Percentiles rank a stretch among this genome's conserved stretches.
phyloP scores from a whole-genome alignment of 1,140 invertebrate species.

The Grapholita molesta region DNA sequence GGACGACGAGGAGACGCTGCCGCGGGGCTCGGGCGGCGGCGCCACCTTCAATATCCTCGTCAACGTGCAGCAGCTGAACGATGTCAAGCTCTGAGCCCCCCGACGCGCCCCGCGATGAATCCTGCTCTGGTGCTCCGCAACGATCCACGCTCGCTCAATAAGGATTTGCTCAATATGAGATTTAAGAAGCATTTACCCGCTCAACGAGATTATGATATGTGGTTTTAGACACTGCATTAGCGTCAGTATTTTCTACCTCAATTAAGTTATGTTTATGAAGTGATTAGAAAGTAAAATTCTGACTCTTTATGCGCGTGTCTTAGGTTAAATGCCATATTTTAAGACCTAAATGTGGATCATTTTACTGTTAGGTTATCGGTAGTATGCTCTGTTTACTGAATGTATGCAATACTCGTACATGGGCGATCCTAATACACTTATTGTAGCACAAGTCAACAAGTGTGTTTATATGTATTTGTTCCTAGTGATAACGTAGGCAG shows the following conservation, averaged over 20 bases:
- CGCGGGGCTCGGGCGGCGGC: constrained; percentile 19
- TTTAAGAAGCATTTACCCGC: background rate
- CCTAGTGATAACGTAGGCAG: background rate
- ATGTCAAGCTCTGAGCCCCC: constrained; percentile 18
- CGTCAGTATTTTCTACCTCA: background rate
- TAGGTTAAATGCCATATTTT: background rate
- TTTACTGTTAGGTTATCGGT: background rate
- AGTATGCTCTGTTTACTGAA: background rate
- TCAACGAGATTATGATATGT: background rate
- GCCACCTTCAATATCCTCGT: constrained; percentile 48
- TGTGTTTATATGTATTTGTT: background rate
- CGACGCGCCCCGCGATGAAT: background rate
- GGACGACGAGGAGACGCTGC: background rate
- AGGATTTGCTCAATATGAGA: constrained; percentile 2
- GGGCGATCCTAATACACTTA: background rate
- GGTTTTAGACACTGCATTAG: background rate
- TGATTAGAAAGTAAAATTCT: background rate
- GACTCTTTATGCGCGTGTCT: background rate
- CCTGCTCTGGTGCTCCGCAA: background rate
- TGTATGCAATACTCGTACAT: background rate
- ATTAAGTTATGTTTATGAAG: background rate
- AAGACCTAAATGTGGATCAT: background rate
- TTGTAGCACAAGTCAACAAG: background rate
- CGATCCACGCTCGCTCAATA: background rate
- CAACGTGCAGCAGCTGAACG: constrained; percentile 33